These are phyloP conservation scores for Blennius ocellaris DNA, from an alignment of 2,113 vertebrate genomes.

Conservation along the genomic window DNA sequence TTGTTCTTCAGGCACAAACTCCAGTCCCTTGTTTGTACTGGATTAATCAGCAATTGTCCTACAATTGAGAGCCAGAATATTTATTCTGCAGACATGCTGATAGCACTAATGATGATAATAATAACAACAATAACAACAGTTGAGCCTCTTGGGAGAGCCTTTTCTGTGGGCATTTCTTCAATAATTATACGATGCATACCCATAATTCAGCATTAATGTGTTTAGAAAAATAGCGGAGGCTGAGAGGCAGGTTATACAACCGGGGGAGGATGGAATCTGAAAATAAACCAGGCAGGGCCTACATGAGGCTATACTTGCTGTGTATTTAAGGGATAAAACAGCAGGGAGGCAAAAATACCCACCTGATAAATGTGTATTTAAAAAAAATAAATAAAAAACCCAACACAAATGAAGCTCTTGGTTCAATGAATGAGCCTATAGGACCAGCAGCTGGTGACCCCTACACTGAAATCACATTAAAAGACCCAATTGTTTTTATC, in stretches of 20 bases:
- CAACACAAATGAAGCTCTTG: constrained; percentile 52
- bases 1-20: constrained; percentile 52
- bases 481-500: constrained; percentile 62
- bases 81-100: constrained; percentile 72
- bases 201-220: constrained; percentile 72
- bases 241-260: constrained; percentile 64
- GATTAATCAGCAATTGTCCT: constrained; percentile 71
- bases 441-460: constrained; percentile 21
- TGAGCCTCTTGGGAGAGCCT: constrained; percentile 61
- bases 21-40: constrained; percentile 62
- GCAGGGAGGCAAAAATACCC: constrained; percentile 50
- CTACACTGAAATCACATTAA: constrained; percentile 55
- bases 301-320: constrained; percentile 27
- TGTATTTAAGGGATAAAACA: constrained; percentile 64
- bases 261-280: constrained; percentile 55
- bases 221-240: constrained; percentile 65
- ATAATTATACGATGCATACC: constrained; percentile 78
- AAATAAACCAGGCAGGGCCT: constrained; percentile 64
- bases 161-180: constrained; percentile 74
- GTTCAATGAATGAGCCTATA: constrained; percentile 25
- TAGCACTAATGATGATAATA: constrained; percentile 77
- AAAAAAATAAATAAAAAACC: constrained; percentile 42
- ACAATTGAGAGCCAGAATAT: constrained; percentile 60
- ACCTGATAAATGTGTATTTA: constrained; percentile 29
- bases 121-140: constrained; percentile 76